Evolutionary conservation across 1,140 invertebrate genomes (phyloP).

Genomic region (Neodiprion pinetum): DNA sequence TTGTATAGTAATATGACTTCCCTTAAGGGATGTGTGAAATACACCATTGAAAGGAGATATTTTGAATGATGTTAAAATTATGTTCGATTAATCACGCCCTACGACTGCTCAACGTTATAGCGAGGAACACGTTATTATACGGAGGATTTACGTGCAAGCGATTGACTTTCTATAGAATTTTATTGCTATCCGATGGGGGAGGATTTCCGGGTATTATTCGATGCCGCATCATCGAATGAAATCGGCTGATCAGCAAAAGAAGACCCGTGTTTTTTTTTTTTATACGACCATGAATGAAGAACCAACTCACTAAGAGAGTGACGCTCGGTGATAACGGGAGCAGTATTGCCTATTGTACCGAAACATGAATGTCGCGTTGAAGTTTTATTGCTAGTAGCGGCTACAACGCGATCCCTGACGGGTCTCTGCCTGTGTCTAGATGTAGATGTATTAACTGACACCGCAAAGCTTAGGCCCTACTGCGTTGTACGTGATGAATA

Average conservation of each 20-base stretch:
- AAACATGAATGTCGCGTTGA: background rate
- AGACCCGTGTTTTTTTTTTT: background rate
- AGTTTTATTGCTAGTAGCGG: background rate
- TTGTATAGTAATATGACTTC: no score
- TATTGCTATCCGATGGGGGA: background rate
- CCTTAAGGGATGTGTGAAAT: no score
- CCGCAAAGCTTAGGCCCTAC: no score
- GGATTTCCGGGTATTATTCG: background rate
- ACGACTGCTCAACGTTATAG: background rate
- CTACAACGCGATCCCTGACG: no score
- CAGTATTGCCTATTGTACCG: background rate
- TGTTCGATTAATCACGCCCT: background rate
- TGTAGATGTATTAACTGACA: no score
- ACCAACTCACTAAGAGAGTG: background rate
- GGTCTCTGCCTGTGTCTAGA: no score
- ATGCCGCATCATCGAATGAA: background rate
- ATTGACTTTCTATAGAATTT: constrained; percentile 5
- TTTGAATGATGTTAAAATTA: background rate
- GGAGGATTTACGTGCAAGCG: background rate
- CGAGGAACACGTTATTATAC: background rate
- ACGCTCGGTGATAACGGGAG: background rate
- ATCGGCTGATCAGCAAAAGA: background rate
- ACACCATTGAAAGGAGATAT: no score
- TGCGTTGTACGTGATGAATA: no score
- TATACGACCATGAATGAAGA: background rate